These are phyloP conservation scores for Panthera uncia DNA, from an alignment of 2,113 vertebrate genomes.

Conservation along the genomic window DNA sequence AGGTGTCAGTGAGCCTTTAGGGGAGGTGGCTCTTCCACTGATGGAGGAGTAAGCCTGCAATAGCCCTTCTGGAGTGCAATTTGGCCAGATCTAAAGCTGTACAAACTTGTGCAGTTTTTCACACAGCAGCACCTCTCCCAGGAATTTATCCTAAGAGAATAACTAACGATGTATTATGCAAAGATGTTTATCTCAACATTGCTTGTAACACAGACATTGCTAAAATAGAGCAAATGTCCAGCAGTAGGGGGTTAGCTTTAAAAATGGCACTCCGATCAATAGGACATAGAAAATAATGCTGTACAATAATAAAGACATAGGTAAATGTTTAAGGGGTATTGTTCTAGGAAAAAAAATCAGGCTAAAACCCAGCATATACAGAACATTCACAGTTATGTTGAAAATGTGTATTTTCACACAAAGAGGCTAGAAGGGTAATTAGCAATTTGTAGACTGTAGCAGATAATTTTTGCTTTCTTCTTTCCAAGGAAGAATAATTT, in stretches of 20 bases:
- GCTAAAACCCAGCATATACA: not conserved
- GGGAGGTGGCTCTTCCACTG: not conserved
- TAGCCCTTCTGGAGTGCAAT: not conserved
- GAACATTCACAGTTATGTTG: not conserved
- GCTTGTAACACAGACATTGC: not conserved
- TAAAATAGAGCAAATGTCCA: constrained; percentile 11
- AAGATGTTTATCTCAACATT: constrained; percentile 3
- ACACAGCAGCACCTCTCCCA: not conserved
- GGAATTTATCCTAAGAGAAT: not conserved
- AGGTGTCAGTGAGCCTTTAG: not conserved
- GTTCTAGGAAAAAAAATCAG: not conserved
- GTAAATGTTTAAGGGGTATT: not conserved
- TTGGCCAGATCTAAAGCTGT: not conserved
- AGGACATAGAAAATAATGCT: not conserved
- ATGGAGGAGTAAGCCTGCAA: not conserved
- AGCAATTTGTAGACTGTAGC: not conserved
- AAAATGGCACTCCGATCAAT: not conserved
- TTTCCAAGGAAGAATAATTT: constrained; percentile 37
- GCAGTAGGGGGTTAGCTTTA: not conserved
- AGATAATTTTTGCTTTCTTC: constrained; percentile 21
- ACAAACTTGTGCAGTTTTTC: not conserved
- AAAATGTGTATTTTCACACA: constrained; percentile 46
- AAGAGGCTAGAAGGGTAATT: not conserved
- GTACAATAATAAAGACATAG: not conserved
- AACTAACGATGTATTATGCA: not conserved